Base-by-base conservation (phyloP, 2,888 invertebrate species). In the Brachypterus glaber region DNA sequence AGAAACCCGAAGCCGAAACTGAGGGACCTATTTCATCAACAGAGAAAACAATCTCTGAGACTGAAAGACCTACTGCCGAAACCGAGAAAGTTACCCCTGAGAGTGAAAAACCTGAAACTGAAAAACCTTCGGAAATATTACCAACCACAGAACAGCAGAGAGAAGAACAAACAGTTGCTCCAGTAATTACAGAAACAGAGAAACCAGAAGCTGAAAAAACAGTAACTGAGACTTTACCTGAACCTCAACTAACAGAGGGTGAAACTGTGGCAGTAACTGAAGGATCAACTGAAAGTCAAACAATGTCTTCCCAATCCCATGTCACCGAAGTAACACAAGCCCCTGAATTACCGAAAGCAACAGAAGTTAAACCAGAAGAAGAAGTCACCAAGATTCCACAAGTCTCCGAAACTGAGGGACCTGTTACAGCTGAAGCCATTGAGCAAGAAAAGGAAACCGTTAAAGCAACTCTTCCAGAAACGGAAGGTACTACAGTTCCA, bases 61-160 rank as follows among this genome's bases (percentile, higher is more conserved):
- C 30, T 48, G 48, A 30, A 49, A 41, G 21, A 44, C 44, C 18
- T 40, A 21, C 21, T 21, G 21, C 9, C 9, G 5, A 5, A 7
- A 7, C 21, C 9, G 21, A 5, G 5, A 21, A 30, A 16, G 14
- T 21, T 21, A 5, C 21, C 21, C 7, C 21, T 21, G 5, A 5
- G 7, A 21, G 21, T 21, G 21, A 27, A 27, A 4, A 9, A 5
- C 11, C 12, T 43, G 18, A 30, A 30, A 41, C 46, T 32, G 38
- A 40, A 36, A 21, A 14, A 38, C 15, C 35, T 13, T 27, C 40
- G 12, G 37, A 42, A 33, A 27, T 35, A 35, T 29, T 35, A 16
- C 37, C 25, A 17, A 26, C 17, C 11, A 33, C 30, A 11, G 41
- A 40, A 36, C 37, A 44, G 34, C 29, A 30, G 14, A 17, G 39